phyloP scores from a whole-genome alignment of 2,113 vertebrate genomes.

The Rana temporaria region DNA sequence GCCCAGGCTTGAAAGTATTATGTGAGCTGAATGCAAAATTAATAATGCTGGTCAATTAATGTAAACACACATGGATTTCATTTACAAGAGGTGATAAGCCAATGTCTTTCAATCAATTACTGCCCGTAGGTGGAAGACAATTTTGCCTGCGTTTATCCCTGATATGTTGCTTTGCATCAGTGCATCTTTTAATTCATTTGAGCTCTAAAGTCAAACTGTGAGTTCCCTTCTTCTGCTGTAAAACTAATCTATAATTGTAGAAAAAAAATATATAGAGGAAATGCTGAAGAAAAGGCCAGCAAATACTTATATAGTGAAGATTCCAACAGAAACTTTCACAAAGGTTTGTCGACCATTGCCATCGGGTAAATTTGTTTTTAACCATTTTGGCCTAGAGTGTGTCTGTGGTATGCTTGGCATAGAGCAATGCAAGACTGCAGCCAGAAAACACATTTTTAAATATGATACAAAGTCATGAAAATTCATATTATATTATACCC shows the following conservation, averaged over 20 bases:
- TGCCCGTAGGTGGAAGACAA: constrained; percentile 22
- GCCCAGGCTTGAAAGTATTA: neutral
- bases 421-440: no score
- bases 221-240: neutral
- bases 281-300: neutral
- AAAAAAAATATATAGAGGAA: neutral
- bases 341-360: no score
- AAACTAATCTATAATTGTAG: neutral
- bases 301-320: neutral
- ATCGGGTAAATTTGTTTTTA: no score
- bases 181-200: constrained; percentile 38
- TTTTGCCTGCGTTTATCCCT: constrained; percentile 34
- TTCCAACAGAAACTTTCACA: neutral
- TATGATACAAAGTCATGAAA: no score
- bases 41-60: constrained; percentile 34
- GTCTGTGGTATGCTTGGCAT: no score
- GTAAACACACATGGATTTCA: constrained; percentile 41
- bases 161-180: constrained; percentile 37
- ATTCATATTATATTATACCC: no score
- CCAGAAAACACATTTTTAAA: no score
- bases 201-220: neutral
- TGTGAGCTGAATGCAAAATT: constrained; percentile 42
- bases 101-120: constrained; percentile 44
- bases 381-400: no score
- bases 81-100: constrained; percentile 46